A percentile compares a stretch with the other conserved stretches of the same genome.
These are phyloP conservation scores for Callyntrura guangdongensis DNA, from an alignment of 2,888 invertebrate genomes.

Conservation along the genomic window DNA sequence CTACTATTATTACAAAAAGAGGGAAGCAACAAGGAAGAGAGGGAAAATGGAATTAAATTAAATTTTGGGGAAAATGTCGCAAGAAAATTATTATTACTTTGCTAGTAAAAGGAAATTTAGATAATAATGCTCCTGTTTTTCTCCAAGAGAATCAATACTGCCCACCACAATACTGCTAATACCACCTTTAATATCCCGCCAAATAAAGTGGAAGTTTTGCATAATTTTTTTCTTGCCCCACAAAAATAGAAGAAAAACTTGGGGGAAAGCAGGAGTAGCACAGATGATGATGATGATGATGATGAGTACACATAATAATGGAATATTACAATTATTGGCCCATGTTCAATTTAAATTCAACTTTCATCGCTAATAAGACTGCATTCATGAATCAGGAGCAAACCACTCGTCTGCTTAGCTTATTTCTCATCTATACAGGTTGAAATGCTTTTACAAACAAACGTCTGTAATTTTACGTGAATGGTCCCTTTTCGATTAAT, in stretches of 20 bases:
- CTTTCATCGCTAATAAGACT: constrained; percentile 35
- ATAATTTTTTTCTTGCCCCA: not conserved
- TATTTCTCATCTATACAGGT: too few species aligned
- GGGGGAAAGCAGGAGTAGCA: not conserved
- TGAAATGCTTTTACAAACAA: not conserved
- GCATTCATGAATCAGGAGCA: not conserved
- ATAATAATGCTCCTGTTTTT: constrained; percentile 21
- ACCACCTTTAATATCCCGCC: not conserved
- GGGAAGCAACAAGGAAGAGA: not conserved
- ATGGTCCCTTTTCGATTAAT: not conserved
- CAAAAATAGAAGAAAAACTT: not conserved
- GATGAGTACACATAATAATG: constrained; percentile 42
- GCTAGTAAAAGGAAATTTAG: constrained; percentile 4
- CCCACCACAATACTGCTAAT: not conserved
- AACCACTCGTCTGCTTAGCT: not conserved
- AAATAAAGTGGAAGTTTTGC: not conserved
- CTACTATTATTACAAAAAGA: too few species aligned
- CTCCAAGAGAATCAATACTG: constrained; percentile 8
- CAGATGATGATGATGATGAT: constrained; percentile 12
- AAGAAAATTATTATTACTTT: constrained; percentile 51
- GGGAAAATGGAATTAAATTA: constrained; percentile 46
- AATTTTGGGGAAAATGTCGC: constrained; percentile 47
- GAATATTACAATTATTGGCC: constrained; percentile 54
- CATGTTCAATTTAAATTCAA: constrained; percentile 58
- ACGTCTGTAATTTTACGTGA: not conserved